phyloP scores from a whole-genome alignment of 2,888 invertebrate species.

The Apoderus coryli region DNA sequence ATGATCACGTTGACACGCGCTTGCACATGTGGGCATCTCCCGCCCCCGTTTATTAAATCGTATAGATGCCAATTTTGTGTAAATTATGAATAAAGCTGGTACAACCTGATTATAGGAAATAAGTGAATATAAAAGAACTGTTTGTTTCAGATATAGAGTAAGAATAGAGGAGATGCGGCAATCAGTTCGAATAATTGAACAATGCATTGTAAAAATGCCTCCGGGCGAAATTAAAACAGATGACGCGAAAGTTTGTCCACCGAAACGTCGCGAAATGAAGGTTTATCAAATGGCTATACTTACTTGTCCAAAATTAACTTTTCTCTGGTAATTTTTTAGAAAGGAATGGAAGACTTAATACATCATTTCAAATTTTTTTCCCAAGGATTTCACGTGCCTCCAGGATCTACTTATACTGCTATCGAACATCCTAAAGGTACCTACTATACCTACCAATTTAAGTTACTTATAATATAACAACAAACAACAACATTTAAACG shows the following conservation, averaged over 20 bases:
- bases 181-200: constrained; percentile 59
- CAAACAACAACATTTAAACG: no score
- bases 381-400: constrained; percentile 71
- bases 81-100: no score
- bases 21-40: no score
- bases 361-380: constrained; percentile 81
- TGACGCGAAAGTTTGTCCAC: constrained; percentile 64
- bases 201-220: constrained; percentile 75
- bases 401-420: constrained; percentile 66
- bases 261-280: constrained; percentile 69
- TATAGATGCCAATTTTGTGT: no score
- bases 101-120: no score
- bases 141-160: constrained; percentile 42
- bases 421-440: constrained; percentile 68
- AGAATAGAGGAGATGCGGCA: constrained; percentile 61
- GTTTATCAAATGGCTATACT: constrained; percentile 14
- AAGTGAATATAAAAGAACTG: no score
- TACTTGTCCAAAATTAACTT: no score
- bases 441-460: no score
- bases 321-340: no score
- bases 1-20: no score
- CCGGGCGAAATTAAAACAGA: constrained; percentile 62
- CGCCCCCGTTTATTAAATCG: no score
- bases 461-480: no score
- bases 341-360: constrained; percentile 73